Evolutionary conservation across 1,140 invertebrate species (phyloP).

Genomic region (Musca vetustissima): DNA sequence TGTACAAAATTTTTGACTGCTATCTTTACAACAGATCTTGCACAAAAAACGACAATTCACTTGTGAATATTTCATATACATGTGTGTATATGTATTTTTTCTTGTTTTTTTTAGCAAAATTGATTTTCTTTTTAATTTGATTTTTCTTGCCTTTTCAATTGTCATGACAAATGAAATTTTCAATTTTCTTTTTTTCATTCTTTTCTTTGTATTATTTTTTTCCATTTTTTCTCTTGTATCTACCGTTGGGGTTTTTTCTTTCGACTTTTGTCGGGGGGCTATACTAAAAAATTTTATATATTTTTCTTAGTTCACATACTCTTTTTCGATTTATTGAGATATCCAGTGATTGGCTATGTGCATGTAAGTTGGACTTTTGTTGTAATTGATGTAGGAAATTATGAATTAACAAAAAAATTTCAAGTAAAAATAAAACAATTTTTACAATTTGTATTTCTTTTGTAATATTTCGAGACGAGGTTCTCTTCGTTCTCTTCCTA

Average conservation of each 20-base stretch:
- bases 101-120: background rate
- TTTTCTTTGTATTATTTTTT: constrained; percentile 13
- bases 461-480: constrained; percentile 22
- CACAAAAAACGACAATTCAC: too few relatives aligned
- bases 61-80: background rate
- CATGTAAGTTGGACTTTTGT: constrained; percentile 8
- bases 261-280: too few relatives aligned
- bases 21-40: background rate
- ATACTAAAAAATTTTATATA: background rate
- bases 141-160: constrained; percentile 11
- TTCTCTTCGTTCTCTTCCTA: background rate
- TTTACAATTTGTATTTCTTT: constrained; percentile 3
- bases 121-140: background rate
- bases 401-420: constrained; percentile 19
- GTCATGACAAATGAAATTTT: constrained; percentile 19
- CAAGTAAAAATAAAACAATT: constrained; percentile 21
- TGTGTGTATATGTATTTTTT: background rate
- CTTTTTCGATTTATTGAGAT: constrained; percentile 1
- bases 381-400: too few relatives aligned
- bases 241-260: too few relatives aligned
- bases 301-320: background rate
- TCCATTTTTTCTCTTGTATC: background rate
- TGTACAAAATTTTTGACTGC: background rate
- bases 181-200: constrained; percentile 2
- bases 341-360: background rate